Conservation (phyloP, 2,888 invertebrate genomes). For the Laspeyria flexula region DNA sequence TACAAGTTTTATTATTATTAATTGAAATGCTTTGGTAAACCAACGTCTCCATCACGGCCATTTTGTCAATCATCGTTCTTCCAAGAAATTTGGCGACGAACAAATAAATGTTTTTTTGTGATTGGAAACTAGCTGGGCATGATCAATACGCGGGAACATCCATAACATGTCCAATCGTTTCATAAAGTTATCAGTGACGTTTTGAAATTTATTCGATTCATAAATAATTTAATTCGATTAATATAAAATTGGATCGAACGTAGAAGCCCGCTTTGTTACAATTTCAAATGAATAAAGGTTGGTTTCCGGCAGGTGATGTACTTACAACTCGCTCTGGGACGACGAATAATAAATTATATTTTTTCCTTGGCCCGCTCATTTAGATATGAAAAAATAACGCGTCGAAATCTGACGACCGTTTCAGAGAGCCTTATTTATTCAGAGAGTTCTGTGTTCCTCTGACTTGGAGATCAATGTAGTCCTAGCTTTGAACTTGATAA, state of each 20-base stretch:
- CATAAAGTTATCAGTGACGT: too few species aligned
- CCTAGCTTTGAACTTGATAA: conserved; percentile 11
- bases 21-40: too few species aligned
- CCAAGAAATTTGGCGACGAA: too few species aligned
- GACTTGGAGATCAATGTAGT: conserved; percentile 16
- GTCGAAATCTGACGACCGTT: conserved; percentile 29
- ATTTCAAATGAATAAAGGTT: conserved; percentile 39
- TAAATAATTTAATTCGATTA: too few species aligned
- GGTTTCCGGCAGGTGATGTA: conserved; percentile 43
- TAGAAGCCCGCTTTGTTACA: conserved; percentile 11
- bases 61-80: too few species aligned
- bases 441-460: conserved; percentile 5
- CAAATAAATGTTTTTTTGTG: too few species aligned
- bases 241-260: conserved; percentile 24
- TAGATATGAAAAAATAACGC: conserved; percentile 61
- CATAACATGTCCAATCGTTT: too few species aligned
- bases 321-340: conserved; percentile 49
- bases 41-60: too few species aligned
- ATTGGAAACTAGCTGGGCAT: too few species aligned
- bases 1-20: too few species aligned
- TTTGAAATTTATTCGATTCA: conserved; percentile 22
- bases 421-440: conserved; percentile 31
- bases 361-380: conserved; percentile 55
- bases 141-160: too few species aligned
- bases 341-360: conserved; percentile 60